Percentiles rank a stretch among this genome's conserved stretches.
phyloP scores from a whole-genome alignment of 2,888 invertebrate species.

The Theretra japonica region DNA sequence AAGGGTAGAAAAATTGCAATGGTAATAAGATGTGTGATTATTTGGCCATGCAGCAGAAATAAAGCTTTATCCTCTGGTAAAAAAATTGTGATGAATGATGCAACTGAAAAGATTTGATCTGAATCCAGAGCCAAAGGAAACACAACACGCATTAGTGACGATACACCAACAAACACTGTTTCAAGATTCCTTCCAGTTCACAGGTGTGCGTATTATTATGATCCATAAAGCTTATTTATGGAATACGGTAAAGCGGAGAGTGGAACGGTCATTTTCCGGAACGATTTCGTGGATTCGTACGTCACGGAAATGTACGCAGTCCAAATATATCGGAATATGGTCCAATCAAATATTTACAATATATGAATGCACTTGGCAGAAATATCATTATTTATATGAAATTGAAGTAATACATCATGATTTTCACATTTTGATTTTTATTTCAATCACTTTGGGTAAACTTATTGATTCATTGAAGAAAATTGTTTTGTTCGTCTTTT shows the following conservation, averaged over 20 bases:
- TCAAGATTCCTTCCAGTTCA: not conserved
- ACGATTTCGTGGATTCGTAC: not conserved
- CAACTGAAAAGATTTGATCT: not conserved
- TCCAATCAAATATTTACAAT: not conserved
- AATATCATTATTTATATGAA: too few species aligned
- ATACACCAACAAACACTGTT: constrained; percentile 2
- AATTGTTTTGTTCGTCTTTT: too few species aligned
- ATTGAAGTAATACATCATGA: too few species aligned
- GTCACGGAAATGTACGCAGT: constrained; percentile 7
- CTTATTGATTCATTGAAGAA: too few species aligned
- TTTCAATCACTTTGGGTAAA: too few species aligned
- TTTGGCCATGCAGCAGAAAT: not conserved
- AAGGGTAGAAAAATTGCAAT: too few species aligned
- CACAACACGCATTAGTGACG: not conserved
- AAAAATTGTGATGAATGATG: too few species aligned
- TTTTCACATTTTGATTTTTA: too few species aligned
- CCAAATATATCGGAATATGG: constrained; percentile 5
- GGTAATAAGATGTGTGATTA: not conserved
- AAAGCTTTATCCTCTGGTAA: too few species aligned
- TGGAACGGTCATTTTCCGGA: constrained; percentile 9
- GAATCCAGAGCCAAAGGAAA: not conserved
- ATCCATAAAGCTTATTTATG: constrained; percentile 16
- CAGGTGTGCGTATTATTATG: constrained; percentile 19
- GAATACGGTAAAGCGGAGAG: constrained; percentile 1
- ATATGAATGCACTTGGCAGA: too few species aligned